Conservation (phyloP, 1,140 invertebrate genomes). For the Drosophila subobscura region DNA sequence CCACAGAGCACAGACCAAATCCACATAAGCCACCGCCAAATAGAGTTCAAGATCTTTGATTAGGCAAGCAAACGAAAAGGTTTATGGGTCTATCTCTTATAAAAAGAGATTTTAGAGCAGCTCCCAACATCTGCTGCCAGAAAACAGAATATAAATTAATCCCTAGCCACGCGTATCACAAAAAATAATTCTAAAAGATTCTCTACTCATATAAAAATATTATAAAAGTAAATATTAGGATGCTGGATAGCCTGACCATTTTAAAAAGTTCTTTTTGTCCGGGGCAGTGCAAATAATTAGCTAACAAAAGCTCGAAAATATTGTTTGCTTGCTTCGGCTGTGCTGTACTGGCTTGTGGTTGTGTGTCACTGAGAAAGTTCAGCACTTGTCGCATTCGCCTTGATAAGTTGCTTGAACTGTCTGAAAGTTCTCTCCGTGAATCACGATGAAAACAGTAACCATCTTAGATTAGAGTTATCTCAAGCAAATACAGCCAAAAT, state of each 20-base stretch:
- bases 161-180: conserved; percentile 39
- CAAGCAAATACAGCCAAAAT: conserved; percentile 16
- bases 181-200: conserved; percentile 15
- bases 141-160: conserved; percentile 40
- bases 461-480: conserved; percentile 31
- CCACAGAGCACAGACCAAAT: conserved; percentile 17
- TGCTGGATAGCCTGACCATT: background rate
- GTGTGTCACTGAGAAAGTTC: conserved; percentile 36
- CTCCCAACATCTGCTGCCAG: conserved; percentile 12
- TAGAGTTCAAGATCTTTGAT: conserved; percentile 32
- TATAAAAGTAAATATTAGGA: conserved; percentile 1
- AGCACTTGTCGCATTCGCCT: conserved; percentile 26
- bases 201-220: conserved; percentile 3
- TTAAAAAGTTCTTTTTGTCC: background rate
- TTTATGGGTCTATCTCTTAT: conserved; percentile 12
- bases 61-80: background rate
- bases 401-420: conserved; percentile 50
- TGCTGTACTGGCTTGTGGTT: background rate
- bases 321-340: background rate
- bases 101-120: conserved; percentile 25
- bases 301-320: conserved; percentile 10
- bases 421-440: conserved; percentile 3
- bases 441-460: conserved; percentile 6
- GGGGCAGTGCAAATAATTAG: conserved; percentile 9
- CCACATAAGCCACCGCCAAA: conserved; percentile 29